Conservation (phyloP, 2,113 vertebrate genomes). For the Campylorhamphus procurvoides region DNA sequence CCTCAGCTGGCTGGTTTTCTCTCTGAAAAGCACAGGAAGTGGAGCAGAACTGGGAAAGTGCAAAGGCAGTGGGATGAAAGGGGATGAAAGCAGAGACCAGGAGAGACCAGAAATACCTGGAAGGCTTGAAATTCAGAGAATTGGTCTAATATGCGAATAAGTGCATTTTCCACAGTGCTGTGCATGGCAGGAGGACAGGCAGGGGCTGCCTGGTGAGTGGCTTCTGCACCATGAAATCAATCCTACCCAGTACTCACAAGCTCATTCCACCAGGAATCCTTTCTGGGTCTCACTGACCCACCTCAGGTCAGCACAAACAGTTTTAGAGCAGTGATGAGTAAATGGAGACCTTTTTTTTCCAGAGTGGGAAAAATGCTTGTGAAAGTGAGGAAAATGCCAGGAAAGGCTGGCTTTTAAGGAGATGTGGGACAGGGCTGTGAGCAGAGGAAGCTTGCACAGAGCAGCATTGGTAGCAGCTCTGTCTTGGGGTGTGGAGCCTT, state of each 20-base stretch:
- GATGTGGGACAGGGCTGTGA: neutral
- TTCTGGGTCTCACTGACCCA: neutral
- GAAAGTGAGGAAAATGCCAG: neutral
- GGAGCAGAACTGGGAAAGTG: accelerated
- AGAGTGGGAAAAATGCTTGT: neutral
- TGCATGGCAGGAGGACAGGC: neutral
- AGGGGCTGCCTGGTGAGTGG: neutral
- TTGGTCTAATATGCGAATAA: accelerated
- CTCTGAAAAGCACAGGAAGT: neutral
- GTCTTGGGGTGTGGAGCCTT: neutral
- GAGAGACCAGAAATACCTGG: neutral
- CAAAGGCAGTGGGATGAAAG: neutral
- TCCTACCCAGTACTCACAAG: neutral
- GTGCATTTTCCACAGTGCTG: neutral
- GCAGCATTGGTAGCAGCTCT: accelerated
- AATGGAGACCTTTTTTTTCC: neutral
- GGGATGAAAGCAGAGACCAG: neutral
- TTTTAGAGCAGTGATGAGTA: neutral
- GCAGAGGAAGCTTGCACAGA: neutral
- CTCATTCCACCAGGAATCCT: accelerated
- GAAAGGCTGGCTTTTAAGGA: neutral
- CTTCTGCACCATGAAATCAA: neutral
- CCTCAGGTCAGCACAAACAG: neutral
- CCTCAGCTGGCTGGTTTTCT: neutral
- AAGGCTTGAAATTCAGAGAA: neutral